phyloP scores from a whole-genome alignment of 2,888 invertebrate species.

The Andrena hattorfiana region DNA sequence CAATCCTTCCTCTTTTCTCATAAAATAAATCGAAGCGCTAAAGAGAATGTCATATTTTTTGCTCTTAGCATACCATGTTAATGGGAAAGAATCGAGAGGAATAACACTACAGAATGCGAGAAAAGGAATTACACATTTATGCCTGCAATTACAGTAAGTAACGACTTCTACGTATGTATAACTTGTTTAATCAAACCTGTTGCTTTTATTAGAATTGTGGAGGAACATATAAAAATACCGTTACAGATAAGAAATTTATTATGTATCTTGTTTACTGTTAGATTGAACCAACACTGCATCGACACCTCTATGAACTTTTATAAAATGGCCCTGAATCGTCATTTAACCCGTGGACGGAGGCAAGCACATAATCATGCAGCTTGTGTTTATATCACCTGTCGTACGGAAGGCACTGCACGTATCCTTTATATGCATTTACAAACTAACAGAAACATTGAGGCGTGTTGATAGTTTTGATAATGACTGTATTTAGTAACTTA shows the following conservation, averaged over 20 bases:
- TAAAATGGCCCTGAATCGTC: conserved; percentile 94
- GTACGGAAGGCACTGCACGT: conserved; percentile 97
- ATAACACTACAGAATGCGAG: conserved; percentile 95
- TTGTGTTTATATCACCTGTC: conserved; percentile 98
- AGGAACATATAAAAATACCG: background rate
- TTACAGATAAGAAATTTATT: conserved; percentile 20
- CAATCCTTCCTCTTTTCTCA: background rate
- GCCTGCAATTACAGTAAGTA: conserved; percentile 90
- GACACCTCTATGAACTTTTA: conserved; percentile 98
- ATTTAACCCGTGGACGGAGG: conserved; percentile 96
- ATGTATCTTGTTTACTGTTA: conserved; percentile 58
- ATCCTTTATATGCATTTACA: conserved; percentile 87
- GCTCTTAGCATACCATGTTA: conserved; percentile 90
- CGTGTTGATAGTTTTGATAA: background rate
- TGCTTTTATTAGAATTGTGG: background rate
- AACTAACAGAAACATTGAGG: background rate
- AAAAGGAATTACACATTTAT: conserved; percentile 93
- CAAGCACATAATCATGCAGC: conserved; percentile 97
- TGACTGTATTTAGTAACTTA: conserved; percentile 17
- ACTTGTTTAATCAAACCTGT: no score
- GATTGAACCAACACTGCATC: conserved; percentile 95
- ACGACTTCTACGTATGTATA: background rate
- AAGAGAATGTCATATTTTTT: conserved; percentile 9
- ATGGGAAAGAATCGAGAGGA: conserved; percentile 96
- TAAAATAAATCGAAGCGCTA: background rate